These are phyloP conservation scores for Addax nasomaculatus DNA, from an alignment of 2,113 vertebrate species.

Conservation along the genomic window DNA sequence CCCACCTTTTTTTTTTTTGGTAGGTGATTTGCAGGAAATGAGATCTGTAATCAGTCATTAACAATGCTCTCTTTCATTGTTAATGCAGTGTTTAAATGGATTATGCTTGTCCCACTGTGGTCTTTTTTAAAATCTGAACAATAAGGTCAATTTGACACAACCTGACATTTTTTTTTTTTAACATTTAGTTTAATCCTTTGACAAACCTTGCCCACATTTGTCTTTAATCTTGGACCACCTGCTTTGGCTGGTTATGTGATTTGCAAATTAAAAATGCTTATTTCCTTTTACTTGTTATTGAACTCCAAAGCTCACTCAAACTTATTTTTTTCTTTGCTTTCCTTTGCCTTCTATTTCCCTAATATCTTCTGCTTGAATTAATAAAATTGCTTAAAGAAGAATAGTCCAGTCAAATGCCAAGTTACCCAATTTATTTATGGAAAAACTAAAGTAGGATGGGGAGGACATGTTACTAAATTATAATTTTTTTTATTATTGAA, in stretches of 20 bases:
- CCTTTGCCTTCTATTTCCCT: neutral
- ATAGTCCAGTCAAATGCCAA: neutral
- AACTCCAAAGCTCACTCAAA: neutral
- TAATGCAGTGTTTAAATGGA: neutral
- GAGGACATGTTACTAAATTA: neutral
- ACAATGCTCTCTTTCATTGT: neutral
- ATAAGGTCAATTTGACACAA: neutral
- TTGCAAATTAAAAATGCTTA: neutral
- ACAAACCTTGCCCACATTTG: constrained; percentile 26
- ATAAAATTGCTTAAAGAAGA: neutral
- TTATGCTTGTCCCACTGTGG: neutral
- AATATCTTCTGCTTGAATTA: neutral
- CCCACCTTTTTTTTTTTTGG: neutral
- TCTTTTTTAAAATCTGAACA: constrained; percentile 11
- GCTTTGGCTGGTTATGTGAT: neutral
- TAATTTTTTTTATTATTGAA: neutral
- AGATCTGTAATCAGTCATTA: neutral
- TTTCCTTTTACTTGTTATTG: neutral
- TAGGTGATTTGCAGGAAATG: neutral
- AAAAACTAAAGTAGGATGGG: neutral
- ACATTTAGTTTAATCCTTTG: constrained; percentile 24
- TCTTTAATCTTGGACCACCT: constrained; percentile 58
- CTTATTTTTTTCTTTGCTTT: neutral
- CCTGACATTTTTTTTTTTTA: constrained; percentile 2
- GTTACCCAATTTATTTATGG: neutral